phyloP scores from a whole-genome alignment of 2,888 invertebrate species.

The Hybos culiciformis region DNA sequence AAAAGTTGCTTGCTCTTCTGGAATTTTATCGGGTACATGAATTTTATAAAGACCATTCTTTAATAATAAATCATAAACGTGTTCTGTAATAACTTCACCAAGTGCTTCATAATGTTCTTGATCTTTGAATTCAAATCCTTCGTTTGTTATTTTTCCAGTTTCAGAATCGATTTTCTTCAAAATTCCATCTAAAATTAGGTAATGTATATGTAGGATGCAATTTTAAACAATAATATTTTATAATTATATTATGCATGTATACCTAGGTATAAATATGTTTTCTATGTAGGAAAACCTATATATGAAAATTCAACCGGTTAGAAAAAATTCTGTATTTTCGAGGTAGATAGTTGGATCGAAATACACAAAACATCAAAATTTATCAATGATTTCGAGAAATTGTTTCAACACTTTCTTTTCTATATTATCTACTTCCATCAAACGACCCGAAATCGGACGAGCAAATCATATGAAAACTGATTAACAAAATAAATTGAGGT shows the following conservation, averaged over 20 bases:
- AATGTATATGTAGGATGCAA: background rate
- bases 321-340: no score
- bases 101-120: slow-evolving; percentile 59
- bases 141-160: slow-evolving; percentile 38
- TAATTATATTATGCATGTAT: no score
- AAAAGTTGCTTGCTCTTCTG: slow-evolving; percentile 42
- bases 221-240: background rate
- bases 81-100: slow-evolving; percentile 53
- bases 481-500: background rate
- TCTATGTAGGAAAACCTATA: no score
- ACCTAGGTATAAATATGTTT: no score
- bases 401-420: no score
- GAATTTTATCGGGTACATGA: slow-evolving; percentile 43
- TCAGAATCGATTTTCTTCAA: slow-evolving; percentile 43
- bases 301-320: no score
- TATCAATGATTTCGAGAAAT: no score
- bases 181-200: slow-evolving; percentile 42
- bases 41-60: slow-evolving; percentile 41
- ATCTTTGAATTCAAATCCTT: slow-evolving; percentile 53
- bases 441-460: no score
- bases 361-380: no score
- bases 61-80: slow-evolving; percentile 53
- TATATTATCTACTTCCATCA: no score
- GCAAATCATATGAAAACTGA: background rate
- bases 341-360: no score